Conservation (phyloP, 2,113 vertebrate genomes). For the Strigops habroptila region DNA sequence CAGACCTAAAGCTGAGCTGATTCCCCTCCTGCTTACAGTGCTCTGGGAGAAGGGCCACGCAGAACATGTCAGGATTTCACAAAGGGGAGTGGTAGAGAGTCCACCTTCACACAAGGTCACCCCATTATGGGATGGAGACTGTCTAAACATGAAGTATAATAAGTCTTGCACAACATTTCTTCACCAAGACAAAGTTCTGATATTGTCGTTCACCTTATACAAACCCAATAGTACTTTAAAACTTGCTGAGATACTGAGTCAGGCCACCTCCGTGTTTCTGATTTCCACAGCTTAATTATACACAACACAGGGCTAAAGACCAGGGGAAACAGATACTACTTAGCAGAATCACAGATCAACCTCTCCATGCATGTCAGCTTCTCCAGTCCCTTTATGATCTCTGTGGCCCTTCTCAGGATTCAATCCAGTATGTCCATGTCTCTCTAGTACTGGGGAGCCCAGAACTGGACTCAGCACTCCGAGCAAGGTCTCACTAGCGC, state of each 20-base stretch:
- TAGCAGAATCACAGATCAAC: not conserved
- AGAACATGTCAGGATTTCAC: not conserved
- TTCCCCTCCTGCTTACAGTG: not conserved
- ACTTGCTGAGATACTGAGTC: not conserved
- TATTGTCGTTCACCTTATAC: not conserved
- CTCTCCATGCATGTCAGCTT: not conserved
- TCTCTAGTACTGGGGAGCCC: not conserved
- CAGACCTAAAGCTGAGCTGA: not conserved
- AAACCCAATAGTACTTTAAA: not conserved
- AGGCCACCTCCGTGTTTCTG: not conserved
- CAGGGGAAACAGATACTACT: not conserved
- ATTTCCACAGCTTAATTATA: not conserved
- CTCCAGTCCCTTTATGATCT: not conserved
- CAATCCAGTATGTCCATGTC: not conserved
- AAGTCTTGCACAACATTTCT: not conserved
- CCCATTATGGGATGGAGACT: not conserved
- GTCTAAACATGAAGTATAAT: not conserved
- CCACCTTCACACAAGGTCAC: not conserved
- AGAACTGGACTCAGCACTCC: not conserved
- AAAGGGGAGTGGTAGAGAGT: not conserved
- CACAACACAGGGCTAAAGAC: not conserved
- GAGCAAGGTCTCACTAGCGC: not conserved
- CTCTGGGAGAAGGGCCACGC: not conserved
- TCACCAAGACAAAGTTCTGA: not conserved
- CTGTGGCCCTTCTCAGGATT: not conserved